A percentile compares a stretch with the other conserved stretches of the same genome.
phyloP scores from a whole-genome alignment of 1,140 invertebrate genomes.

The Drosophila gunungcola region DNA sequence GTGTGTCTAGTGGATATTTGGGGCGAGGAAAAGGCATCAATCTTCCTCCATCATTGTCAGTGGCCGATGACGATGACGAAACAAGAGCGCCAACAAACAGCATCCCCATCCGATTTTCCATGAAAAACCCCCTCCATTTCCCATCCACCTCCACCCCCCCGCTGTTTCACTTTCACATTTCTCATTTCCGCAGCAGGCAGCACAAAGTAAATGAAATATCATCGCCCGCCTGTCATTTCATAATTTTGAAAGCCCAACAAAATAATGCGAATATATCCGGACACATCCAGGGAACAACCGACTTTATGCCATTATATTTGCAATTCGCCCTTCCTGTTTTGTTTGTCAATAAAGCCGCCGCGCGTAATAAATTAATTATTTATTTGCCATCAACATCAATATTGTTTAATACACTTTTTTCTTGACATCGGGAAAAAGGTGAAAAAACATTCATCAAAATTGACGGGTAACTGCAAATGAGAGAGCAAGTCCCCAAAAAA shows the following conservation, averaged over 20 bases:
- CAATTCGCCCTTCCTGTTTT: constrained; percentile 3
- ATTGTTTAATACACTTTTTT: constrained; percentile 45
- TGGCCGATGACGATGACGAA: constrained; percentile 65
- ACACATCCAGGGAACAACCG: neutral
- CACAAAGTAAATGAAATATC: constrained; percentile 79
- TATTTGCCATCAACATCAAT: constrained; percentile 65
- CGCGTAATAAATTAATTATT: constrained; percentile 69
- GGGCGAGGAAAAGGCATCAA: constrained; percentile 62
- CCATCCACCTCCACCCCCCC: neutral
- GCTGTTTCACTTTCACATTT: constrained; percentile 21
- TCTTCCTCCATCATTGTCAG: constrained; percentile 81
- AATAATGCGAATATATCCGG: constrained; percentile 20
- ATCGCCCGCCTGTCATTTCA: constrained; percentile 64
- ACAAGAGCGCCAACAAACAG: constrained; percentile 26
- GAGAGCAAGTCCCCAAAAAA: neutral
- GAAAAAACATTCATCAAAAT: constrained; percentile 9
- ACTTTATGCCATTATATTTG: constrained; percentile 1
- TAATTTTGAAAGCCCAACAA: constrained; percentile 51
- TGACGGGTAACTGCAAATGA: neutral
- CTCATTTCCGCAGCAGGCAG: constrained; percentile 40
- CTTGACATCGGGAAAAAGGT: neutral
- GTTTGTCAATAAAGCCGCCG: constrained; percentile 19
- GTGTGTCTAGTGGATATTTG: constrained; percentile 26
- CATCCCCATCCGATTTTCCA: neutral
- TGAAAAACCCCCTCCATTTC: neutral